Base-by-base conservation (phyloP, 2,797 vertebrate genomes). In the Coccyzus lansbergi region DNA sequence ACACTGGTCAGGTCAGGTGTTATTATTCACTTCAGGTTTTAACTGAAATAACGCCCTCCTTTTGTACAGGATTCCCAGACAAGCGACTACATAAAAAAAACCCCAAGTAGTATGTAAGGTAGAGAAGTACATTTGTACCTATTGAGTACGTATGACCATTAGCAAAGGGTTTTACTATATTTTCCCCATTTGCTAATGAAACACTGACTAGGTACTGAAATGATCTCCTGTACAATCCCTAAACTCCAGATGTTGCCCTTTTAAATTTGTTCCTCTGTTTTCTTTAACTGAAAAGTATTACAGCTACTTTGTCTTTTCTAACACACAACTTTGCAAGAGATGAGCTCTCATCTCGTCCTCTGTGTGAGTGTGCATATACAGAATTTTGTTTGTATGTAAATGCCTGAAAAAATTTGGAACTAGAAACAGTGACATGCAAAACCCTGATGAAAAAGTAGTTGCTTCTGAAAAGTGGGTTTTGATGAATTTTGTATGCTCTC, bases 401-500 rank as follows among this genome's bases (percentile, higher is more conserved):
- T 90, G 44, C 58, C n/a, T 90, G 58, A 75, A 92, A 48, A 97
- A 96, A 97, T 79, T 92, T 95, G 87, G 79, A 68, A 89, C 80
- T 83, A 96, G 94, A 95, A 92, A 29, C 33, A 93, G 83, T 89
- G 93, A 91, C 91, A 96, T 85, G 82, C 64, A 96, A 95, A 97
- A 93, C 63, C 33, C 74, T 83, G 78, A 95, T 91, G 92, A 96
- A 97, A 95, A 97, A 95, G 84, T 86, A 89, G 74, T 78, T 95
- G 84, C 96, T 97, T 97, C 97, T 97, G 90, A 96, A 96, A 98
- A 95, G 92, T 29, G 86, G 78, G 94, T 97, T 98, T 97, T 98
- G 97, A 98, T 97, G 94, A 98, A 97, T 97, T 98, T 97, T 98
- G 96, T 96, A 98, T 97, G 96, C 97, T 95, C 81, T 92, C 90